A percentile compares a stretch with the other conserved stretches of the same genome.
These are phyloP conservation scores for Brachirus orientalis DNA, from an alignment of 2,113 vertebrate species.

Conservation along the genomic window DNA sequence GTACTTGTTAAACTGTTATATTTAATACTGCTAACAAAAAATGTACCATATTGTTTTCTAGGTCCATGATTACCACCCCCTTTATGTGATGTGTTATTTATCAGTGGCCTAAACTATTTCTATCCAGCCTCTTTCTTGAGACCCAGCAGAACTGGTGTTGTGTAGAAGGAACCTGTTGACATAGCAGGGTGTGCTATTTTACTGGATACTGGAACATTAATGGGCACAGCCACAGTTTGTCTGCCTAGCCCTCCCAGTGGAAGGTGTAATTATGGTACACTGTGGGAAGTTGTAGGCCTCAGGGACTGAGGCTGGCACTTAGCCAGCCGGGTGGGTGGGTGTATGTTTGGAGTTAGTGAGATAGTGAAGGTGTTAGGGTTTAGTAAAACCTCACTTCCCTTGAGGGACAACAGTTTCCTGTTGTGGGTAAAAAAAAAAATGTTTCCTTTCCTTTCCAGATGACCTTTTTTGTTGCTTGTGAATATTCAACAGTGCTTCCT, in stretches of 20 bases:
- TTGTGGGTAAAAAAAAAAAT: background rate
- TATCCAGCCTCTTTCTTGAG: conserved; percentile 26
- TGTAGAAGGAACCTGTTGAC: conserved; percentile 52
- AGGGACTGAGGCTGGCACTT: conserved; percentile 37
- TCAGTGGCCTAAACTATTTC: background rate
- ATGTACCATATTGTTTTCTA: background rate
- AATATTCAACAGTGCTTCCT: conserved; percentile 72
- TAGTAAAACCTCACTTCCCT: conserved; percentile 17
- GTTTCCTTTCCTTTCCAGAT: conserved; percentile 19
- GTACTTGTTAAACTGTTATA: background rate
- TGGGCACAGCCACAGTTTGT: conserved; percentile 41
- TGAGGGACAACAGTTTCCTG: conserved; percentile 14
- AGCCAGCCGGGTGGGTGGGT: conserved; percentile 42
- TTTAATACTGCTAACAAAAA: background rate
- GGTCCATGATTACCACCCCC: background rate
- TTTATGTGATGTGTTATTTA: conserved; percentile 18
- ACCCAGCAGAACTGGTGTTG: conserved; percentile 45
- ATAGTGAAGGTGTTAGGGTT: conserved; percentile 22
- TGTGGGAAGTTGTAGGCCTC: conserved; percentile 45
- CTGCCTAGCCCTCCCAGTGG: conserved; percentile 27
- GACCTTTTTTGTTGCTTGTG: conserved; percentile 25
- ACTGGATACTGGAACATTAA: conserved; percentile 47
- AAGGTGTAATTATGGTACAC: conserved; percentile 66
- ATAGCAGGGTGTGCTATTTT: conserved; percentile 62
- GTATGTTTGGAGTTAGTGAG: conserved; percentile 15